Base-by-base conservation (phyloP, 2,797 vertebrate species). In the Zenarchopterus dispar region DNA sequence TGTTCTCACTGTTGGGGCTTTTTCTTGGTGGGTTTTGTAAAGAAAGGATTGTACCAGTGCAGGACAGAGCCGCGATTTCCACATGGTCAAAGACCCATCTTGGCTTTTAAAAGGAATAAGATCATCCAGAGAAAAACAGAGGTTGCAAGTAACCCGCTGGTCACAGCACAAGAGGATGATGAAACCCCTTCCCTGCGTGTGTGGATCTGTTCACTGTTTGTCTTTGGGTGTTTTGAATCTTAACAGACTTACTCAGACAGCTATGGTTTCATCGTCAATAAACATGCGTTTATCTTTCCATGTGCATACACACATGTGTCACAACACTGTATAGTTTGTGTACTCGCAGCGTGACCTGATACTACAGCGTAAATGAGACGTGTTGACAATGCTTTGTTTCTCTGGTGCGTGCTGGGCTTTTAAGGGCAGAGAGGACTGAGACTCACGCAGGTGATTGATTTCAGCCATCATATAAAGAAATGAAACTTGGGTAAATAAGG, bases 51-150 rank as follows among this genome's bases (percentile, higher is more conserved):
- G 31, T 47, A 22, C 59, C 41, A 2, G 56, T 60, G 55, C 19
- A 19, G 41, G 58, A 11, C 66, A 60, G 55, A 33, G 24, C n/a
- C 26, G 0, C 23, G 23, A 5, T 71, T 72, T 73, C 76, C 81
- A 64, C 76, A 81, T 13, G 23, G 53, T 60, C 42, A 19, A 59
- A 49, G 54, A 54, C 66, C 76, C 58, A 53, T 63, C 69, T 78
- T 83, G 80, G 83, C 74, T 80, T 67, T 61, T 81, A 77, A 63
- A 75, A 64, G 70, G 85, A 78, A 86, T 84, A 88, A 82, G 73
- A 81, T 88, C 82, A 84, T 87, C 80, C 65, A 68, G 72, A 75
- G 82, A 71, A 78, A 78, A 75, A 56, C 65, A 59, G 71, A 77
- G 69, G 8, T n/a, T n/a, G n/a, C n/a, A 28, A 28, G 8, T 75